Evolutionary conservation across 2,797 vertebrate genomes (phyloP), one percentile per base, ranked within the genome.

Genomic region (Alca torda): DNA sequence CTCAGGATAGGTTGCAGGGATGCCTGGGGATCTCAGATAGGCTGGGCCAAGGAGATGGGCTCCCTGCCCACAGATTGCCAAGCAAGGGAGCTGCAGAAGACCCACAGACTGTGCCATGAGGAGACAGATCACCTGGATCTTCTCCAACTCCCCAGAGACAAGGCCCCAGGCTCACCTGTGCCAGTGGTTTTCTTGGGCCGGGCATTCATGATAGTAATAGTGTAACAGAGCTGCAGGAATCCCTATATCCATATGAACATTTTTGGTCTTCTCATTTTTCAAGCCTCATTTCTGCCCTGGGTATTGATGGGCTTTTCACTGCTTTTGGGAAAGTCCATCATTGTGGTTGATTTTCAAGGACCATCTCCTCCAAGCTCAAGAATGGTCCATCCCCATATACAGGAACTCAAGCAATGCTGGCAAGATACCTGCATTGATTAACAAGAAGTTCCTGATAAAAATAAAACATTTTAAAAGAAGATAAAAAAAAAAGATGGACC

Each of bases 251-350:
- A 98, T 79, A 99, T 99, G 98, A 99, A 99, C 90, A 99, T 99
- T 98, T 99, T 98, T 17, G 98, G 98, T 77, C 98, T 99, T 95
- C 98, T 99, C 61, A 98, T 99, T 96, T 99, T 99, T 97, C 99
- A 99, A 98, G 98, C 98, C 3, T 98, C 98, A 9, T 99, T 99
- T 95, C 97, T 99, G 60, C 98, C 98, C 9, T 99, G 98, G 98
- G 98, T 99, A 70, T 98, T 99, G 76, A 99, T 99, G 98, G 98
- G 98, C 51, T 99, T 99, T 97, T 99, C 98, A 15, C 98, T 99
- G 54, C 97, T 99, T 93, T 98, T 99, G 90, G 99, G 99, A 33
- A 99, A 98, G 96, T 99, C 99, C 51, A 98, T 99, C 96, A 98
- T 98, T 41, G 98, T 30, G 20, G 13, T 16, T 81, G 60, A 67